phyloP scores from a whole-genome alignment of 2,888 invertebrate species.

The Drosophila longiperda region DNA sequence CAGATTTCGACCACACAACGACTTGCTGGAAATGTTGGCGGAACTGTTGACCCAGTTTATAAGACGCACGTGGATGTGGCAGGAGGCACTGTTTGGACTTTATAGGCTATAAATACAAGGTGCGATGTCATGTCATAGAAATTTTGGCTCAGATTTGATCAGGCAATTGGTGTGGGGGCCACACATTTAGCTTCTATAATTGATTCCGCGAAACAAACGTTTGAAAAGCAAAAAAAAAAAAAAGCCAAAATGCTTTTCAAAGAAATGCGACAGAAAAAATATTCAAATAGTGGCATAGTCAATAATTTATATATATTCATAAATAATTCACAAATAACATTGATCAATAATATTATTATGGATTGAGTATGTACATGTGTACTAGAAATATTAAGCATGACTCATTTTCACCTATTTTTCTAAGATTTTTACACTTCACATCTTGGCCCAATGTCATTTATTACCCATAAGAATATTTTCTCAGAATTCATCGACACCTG shows the following conservation, averaged over 20 bases:
- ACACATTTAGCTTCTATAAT: constrained; percentile 9
- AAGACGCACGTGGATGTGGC: constrained; percentile 43
- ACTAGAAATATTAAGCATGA: neutral
- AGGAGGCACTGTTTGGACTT: constrained; percentile 28
- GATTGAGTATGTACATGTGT: constrained; percentile 1
- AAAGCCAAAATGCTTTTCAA: neutral
- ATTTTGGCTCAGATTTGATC: constrained; percentile 22
- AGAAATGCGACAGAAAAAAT: neutral
- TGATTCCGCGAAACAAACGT: constrained; percentile 17
- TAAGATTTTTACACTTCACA: neutral
- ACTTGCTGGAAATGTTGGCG: constrained; percentile 28
- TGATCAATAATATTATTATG: neutral
- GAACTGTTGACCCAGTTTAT: constrained; percentile 71
- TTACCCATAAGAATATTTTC: neutral
- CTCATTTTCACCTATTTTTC: neutral
- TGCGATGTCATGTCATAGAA: constrained; percentile 39
- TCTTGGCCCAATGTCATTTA: constrained; percentile 26
- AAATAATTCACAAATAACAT: neutral
- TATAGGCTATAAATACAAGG: constrained; percentile 50
- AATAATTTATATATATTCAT: neutral
- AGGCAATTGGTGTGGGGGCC: neutral
- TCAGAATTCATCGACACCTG: constrained; percentile 35
- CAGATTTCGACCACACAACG: constrained; percentile 29
- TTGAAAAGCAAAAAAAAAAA: constrained; percentile 1
- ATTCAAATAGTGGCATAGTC: neutral